Evolutionary conservation across 2,888 invertebrate species (phyloP).

Genomic region (Drosophila kambysellisi): DNA sequence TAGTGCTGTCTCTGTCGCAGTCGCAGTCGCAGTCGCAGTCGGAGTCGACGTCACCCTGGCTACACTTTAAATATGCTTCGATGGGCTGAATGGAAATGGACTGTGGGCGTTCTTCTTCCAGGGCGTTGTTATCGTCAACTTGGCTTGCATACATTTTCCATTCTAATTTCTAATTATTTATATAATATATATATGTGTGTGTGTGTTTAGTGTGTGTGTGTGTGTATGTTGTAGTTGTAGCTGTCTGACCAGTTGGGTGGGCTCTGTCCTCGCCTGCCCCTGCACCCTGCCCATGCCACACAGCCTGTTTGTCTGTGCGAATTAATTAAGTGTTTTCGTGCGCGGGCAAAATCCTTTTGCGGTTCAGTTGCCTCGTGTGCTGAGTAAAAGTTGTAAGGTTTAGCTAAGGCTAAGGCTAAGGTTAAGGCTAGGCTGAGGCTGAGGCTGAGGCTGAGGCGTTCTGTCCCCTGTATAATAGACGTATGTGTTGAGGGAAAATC

Average conservation of each 20-base stretch:
- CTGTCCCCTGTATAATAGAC: neutral
- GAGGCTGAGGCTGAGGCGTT: conserved; percentile 29
- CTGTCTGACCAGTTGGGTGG: conserved; percentile 70
- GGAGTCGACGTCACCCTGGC: conserved; percentile 12
- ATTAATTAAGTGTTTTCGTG: conserved; percentile 83
- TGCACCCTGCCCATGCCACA: neutral
- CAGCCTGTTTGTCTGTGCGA: conserved; percentile 75
- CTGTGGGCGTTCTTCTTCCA: conserved; percentile 55
- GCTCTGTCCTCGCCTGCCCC: conserved; percentile 24
- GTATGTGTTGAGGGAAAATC: conserved; percentile 58
- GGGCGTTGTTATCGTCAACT: conserved; percentile 70
- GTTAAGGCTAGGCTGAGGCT: conserved; percentile 23
- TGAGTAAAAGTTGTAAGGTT: conserved; percentile 56
- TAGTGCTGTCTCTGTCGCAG: conserved; percentile 22
- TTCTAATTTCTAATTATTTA: conserved; percentile 82
- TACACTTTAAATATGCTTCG: conserved; percentile 54
- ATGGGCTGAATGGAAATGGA: conserved; percentile 11
- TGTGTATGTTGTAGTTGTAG: conserved; percentile 25
- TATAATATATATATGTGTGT: conserved; percentile 41
- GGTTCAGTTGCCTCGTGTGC: conserved; percentile 64
- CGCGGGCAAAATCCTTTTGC: conserved; percentile 82
- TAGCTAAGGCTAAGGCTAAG: conserved; percentile 47
- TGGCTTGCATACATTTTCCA: conserved; percentile 72
- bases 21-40: conserved; percentile 9
- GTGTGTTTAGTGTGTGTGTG: conserved; percentile 22